Evolutionary conservation across 2,113 vertebrate genomes (phyloP).

Genomic region (Gopherus evgoodei): DNA sequence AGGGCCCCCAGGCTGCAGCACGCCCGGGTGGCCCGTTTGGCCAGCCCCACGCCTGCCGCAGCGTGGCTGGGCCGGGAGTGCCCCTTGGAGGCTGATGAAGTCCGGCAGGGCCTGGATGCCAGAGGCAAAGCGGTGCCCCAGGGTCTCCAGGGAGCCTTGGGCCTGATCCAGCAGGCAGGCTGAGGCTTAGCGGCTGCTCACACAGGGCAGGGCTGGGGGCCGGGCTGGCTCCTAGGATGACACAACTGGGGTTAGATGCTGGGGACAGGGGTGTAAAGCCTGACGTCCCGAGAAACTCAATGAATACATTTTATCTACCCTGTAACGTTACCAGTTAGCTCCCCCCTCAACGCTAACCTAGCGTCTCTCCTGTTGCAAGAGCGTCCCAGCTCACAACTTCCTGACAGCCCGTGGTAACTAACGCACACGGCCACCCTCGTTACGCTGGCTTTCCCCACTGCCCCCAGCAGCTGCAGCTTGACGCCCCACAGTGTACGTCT

Average conservation of each 20-base stretch:
- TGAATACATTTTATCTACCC: background rate
- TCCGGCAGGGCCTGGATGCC: background rate
- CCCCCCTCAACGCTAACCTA: too few relatives aligned
- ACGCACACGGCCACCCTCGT: too few relatives aligned
- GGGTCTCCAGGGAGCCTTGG: background rate
- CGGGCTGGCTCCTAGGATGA: background rate
- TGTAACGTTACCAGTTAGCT: too few relatives aligned
- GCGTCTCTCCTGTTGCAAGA: background rate
- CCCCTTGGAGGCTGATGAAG: background rate
- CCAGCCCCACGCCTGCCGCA: background rate
- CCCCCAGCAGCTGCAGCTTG: too few relatives aligned
- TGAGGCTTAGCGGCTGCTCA: background rate
- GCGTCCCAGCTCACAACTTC: too few relatives aligned
- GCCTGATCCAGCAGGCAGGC: background rate
- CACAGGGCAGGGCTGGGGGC: background rate
- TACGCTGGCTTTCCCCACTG: too few relatives aligned
- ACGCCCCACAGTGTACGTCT: fast-evolving
- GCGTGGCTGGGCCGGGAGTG: too few relatives aligned
- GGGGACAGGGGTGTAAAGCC: too few relatives aligned
- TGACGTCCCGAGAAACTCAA: too few relatives aligned
- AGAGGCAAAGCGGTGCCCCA: background rate
- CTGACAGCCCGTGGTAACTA: too few relatives aligned
- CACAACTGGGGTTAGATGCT: background rate
- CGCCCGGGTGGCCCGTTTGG: too few relatives aligned
- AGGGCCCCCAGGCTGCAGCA: background rate